These are phyloP conservation scores for Cybosia mesomella DNA, from an alignment of 2,888 invertebrate species.

Conservation along the genomic window DNA sequence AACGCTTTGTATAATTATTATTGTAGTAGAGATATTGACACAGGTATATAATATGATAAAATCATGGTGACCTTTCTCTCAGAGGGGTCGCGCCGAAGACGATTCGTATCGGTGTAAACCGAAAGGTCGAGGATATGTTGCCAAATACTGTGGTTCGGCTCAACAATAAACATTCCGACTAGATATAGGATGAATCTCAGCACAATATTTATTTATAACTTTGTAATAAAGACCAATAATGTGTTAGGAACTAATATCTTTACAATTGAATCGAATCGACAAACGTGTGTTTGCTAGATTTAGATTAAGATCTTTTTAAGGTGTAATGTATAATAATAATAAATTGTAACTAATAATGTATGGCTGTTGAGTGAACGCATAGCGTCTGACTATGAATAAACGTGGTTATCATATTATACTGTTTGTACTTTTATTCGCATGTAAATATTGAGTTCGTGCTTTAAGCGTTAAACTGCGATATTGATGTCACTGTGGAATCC, in stretches of 20 bases:
- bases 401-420: conserved; percentile 77
- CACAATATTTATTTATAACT: conserved; percentile 66
- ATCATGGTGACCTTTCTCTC: conserved; percentile 64
- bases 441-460: conserved; percentile 48
- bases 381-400: conserved; percentile 77
- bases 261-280: conserved; percentile 26
- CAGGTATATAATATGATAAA: conserved; percentile 44
- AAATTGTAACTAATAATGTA: conserved; percentile 68
- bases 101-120: conserved; percentile 62
- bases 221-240: conserved; percentile 40
- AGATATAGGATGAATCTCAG: conserved; percentile 64
- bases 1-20: conserved; percentile 73
- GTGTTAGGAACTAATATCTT: conserved; percentile 35
- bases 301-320: conserved; percentile 44
- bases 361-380: conserved; percentile 70
- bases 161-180: conserved; percentile 79
- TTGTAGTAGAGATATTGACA: conserved; percentile 45
- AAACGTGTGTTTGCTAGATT: conserved; percentile 36
- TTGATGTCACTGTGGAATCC: conserved; percentile 41
- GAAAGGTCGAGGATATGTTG: conserved; percentile 81
- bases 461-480: conserved; percentile 29
- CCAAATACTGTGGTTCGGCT: conserved; percentile 71
- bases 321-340: conserved; percentile 53
- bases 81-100: conserved; percentile 70
- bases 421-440: conserved; percentile 72